phyloP scores from a whole-genome alignment of 2,113 vertebrate species.

The Turnix velox region DNA sequence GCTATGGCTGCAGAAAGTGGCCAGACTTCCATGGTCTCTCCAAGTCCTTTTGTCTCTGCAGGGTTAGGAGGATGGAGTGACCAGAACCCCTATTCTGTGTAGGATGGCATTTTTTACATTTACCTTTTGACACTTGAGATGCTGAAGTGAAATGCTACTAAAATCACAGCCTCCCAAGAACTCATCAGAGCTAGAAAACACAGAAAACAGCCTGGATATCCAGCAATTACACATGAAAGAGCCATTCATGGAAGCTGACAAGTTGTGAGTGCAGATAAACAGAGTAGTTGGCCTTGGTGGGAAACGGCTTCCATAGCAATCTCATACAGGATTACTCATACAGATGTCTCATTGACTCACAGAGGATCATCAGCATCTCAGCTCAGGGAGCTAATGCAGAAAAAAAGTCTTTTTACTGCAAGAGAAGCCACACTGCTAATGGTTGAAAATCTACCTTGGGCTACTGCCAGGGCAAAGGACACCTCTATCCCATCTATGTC shows the following conservation, averaged over 20 bases:
- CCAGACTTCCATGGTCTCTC: fast-evolving
- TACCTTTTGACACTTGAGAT: not conserved
- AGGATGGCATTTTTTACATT: not conserved
- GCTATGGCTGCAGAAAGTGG: not conserved
- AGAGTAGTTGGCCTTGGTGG: not conserved
- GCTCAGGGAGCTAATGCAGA: not conserved
- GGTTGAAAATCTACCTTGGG: not conserved
- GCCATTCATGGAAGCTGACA: not conserved
- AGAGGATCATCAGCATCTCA: not conserved
- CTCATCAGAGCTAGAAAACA: not conserved
- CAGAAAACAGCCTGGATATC: not conserved
- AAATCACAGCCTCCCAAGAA: not conserved
- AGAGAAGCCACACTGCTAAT: not conserved
- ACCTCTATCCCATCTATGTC: not conserved
- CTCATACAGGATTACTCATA: not conserved
- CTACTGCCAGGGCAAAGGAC: not conserved
- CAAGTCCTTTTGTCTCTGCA: not conserved
- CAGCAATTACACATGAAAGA: not conserved
- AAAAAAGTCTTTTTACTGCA: not conserved
- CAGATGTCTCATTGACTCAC: not conserved
- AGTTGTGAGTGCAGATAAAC: not conserved
- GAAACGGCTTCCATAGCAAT: not conserved
- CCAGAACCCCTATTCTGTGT: not conserved
- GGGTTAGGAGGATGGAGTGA: not conserved
- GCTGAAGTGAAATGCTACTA: not conserved